Evolutionary conservation across 2,113 vertebrate genomes (phyloP).

Genomic region (Eurypyga helias): DNA sequence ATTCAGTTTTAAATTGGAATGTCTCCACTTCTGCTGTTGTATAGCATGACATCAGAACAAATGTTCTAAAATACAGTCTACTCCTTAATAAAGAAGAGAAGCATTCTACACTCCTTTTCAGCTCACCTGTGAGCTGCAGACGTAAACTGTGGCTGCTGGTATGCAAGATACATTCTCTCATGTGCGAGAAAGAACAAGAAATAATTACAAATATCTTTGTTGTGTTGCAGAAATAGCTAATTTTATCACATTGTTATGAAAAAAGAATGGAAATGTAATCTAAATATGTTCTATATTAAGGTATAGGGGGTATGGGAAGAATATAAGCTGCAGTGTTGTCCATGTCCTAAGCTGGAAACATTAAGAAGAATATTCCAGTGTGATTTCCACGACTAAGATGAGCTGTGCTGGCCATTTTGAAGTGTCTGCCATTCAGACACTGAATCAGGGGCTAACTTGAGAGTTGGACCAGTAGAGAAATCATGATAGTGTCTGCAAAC

Average conservation of each 20-base stretch:
- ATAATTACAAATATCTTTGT: neutral
- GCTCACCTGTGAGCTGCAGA: neutral
- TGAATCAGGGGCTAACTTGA: neutral
- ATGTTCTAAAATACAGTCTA: neutral
- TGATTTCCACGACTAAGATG: neutral
- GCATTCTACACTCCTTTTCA: neutral
- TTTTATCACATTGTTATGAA: neutral
- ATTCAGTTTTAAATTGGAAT: neutral
- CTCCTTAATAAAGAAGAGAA: neutral
- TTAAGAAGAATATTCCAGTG: neutral
- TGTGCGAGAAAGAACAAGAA: neutral
- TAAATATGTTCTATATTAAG: neutral
- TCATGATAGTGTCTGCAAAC: neutral
- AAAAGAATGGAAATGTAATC: neutral
- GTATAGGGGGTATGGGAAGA: neutral
- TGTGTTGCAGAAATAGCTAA: neutral
- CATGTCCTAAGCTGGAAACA: neutral
- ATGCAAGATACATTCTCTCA: neutral
- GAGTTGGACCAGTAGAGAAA: neutral
- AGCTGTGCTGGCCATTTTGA: neutral
- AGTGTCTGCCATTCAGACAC: accelerated
- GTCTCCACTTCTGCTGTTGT: neutral
- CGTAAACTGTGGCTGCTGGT: neutral
- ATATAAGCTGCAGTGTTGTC: neutral
- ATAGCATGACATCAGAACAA: neutral